phyloP scores from a whole-genome alignment of 1,140 invertebrate genomes.

The Drosophila dunni region DNA sequence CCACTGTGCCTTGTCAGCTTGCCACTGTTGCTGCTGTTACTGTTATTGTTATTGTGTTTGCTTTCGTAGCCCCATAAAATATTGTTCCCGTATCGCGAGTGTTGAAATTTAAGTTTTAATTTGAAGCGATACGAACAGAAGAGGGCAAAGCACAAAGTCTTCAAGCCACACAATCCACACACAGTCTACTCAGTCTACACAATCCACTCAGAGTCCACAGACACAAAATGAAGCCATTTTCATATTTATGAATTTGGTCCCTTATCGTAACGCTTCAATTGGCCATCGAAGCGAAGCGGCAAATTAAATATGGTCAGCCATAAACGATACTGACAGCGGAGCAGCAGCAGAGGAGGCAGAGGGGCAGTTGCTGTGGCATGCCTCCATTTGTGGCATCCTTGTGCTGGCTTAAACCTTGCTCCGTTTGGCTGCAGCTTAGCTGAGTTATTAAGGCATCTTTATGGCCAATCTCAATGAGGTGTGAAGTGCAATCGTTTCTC shows the following conservation, averaged over 20 bases:
- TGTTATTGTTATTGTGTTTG: constrained; percentile 34
- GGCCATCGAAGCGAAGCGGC: constrained; percentile 63
- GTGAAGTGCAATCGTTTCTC: constrained; percentile 82
- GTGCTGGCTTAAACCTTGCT: constrained; percentile 16
- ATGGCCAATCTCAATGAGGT: constrained; percentile 84
- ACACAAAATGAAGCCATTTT: constrained; percentile 78
- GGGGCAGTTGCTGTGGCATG: background rate
- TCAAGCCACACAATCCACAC: constrained; percentile 10
- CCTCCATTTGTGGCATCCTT: constrained; percentile 12
- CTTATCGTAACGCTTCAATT: constrained; percentile 80
- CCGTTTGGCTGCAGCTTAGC: constrained; percentile 55
- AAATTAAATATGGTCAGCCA: constrained; percentile 82
- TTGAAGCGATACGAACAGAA: constrained; percentile 67
- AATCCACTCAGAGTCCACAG: background rate
- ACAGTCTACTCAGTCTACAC: constrained; percentile 9
- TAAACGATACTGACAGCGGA: constrained; percentile 79
- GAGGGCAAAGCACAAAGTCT: constrained; percentile 49
- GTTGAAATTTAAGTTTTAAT: constrained; percentile 83
- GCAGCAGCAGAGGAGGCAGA: background rate
- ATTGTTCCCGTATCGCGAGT: constrained; percentile 64
- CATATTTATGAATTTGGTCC: constrained; percentile 80
- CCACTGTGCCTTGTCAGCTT: constrained; percentile 49
- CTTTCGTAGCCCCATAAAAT: constrained; percentile 58
- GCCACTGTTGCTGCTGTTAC: constrained; percentile 38
- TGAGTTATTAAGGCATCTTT: constrained; percentile 84